phyloP scores from a whole-genome alignment of 2,888 invertebrate species.

The Amblyjoppa proteus region DNA sequence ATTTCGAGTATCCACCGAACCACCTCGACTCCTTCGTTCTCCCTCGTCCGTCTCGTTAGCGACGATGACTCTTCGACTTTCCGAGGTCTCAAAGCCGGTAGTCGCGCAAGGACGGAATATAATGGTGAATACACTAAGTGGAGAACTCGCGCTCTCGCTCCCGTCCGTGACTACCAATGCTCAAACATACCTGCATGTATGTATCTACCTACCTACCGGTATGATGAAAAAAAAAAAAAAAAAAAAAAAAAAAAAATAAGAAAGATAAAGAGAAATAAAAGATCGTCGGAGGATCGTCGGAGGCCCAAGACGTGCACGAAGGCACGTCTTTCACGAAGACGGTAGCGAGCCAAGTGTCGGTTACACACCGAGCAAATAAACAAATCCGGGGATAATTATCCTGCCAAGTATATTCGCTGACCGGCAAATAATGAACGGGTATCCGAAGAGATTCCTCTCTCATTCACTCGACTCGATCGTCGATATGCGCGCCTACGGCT shows the following conservation, averaged over 20 bases:
- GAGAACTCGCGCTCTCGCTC: conserved; percentile 53
- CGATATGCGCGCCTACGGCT: not conserved
- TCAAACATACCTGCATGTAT: conserved; percentile 48
- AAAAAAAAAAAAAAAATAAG: not conserved
- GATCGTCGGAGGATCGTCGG: conserved; percentile 5
- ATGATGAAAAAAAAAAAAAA: conserved; percentile 23
- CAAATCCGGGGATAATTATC: conserved; percentile 69
- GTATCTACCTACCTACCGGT: conserved; percentile 39
- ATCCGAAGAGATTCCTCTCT: conserved; percentile 20
- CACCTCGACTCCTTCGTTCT: conserved; percentile 46
- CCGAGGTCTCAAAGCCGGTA: conserved; percentile 60
- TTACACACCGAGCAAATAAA: conserved; percentile 79
- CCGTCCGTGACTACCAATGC: conserved; percentile 29
- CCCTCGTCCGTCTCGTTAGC: conserved; percentile 78
- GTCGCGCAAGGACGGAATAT: conserved; percentile 51
- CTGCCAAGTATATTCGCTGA: conserved; percentile 50
- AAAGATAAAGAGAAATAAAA: no score
- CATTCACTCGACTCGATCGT: conserved; percentile 16
- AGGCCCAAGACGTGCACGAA: conserved; percentile 15
- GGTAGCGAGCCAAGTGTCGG: conserved; percentile 81
- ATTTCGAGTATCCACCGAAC: conserved; percentile 50
- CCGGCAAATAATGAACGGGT: conserved; percentile 48
- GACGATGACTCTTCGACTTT: conserved; percentile 80
- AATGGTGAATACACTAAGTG: conserved; percentile 58
- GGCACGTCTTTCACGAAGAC: conserved; percentile 55